Percentiles rank a stretch among this genome's conserved stretches.
Conservation (phyloP, 2,113 vertebrate genomes). For the Haliaeetus leucogaster region DNA sequence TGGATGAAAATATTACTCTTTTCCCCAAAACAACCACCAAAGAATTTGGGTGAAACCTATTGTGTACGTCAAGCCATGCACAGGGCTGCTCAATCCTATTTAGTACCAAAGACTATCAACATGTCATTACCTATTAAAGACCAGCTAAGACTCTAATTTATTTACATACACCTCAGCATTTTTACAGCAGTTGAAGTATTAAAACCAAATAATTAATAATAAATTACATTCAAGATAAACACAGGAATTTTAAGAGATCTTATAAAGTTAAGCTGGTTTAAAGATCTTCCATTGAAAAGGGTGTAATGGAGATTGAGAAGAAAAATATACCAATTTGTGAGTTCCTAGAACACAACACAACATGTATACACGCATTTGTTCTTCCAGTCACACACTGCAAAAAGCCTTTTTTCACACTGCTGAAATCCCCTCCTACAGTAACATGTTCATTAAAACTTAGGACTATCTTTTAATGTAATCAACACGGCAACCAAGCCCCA, state of each 20-base stretch:
- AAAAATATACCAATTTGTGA: background rate
- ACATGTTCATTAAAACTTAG: background rate
- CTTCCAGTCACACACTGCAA: background rate
- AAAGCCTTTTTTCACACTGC: background rate
- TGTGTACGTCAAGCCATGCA: background rate
- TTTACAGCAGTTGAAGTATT: background rate
- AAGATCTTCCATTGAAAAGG: background rate
- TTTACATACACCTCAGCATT: background rate
- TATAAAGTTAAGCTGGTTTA: background rate
- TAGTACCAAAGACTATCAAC: background rate
- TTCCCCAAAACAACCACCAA: background rate
- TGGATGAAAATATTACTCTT: background rate
- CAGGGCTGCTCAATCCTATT: background rate
- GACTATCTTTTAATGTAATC: background rate
- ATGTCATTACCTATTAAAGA: background rate
- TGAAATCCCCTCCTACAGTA: background rate
- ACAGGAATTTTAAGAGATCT: background rate
- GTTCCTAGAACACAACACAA: background rate
- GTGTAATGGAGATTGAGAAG: background rate
- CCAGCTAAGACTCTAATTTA: background rate
- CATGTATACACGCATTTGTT: background rate
- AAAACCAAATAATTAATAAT: background rate
- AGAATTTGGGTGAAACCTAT: background rate
- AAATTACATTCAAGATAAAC: background rate
- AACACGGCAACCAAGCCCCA: background rate